These are phyloP conservation scores for Acrocephalus arundinaceus DNA, from an alignment of 2,113 vertebrate genomes.

Conservation along the genomic window DNA sequence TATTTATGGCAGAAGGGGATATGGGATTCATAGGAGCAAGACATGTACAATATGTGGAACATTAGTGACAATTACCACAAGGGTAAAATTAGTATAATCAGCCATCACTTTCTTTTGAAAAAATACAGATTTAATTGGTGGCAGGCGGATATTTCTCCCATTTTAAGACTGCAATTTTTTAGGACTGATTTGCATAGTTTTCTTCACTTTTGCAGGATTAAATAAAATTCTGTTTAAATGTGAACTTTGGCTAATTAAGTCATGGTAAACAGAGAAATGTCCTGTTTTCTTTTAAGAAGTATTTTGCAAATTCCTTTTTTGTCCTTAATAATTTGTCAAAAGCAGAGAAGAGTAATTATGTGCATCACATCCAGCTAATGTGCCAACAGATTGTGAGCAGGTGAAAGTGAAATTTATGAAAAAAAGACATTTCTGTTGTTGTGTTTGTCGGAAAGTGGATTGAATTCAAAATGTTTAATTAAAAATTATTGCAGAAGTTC, in stretches of 20 bases:
- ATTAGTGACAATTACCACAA: slow-evolving; percentile 70
- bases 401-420: not conserved
- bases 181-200: slow-evolving; percentile 28
- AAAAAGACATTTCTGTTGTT: not conserved
- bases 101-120: slow-evolving; percentile 48
- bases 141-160: slow-evolving; percentile 48
- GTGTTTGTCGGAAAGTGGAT: not conserved
- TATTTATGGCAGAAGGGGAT: slow-evolving; percentile 70
- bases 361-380: not conserved
- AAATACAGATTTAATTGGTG: slow-evolving; percentile 55
- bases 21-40: slow-evolving; percentile 64
- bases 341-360: not conserved
- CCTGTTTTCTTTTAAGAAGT: not conserved
- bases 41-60: slow-evolving; percentile 61
- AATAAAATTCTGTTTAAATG: slow-evolving; percentile 41
- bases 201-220: slow-evolving; percentile 13
- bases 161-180: slow-evolving; percentile 13
- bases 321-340: not conserved
- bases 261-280: slow-evolving; percentile 18
- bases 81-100: slow-evolving; percentile 70
- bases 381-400: not conserved
- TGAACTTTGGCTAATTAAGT: slow-evolving; percentile 51
- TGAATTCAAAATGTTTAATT: not conserved
- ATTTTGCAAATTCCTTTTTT: slow-evolving; percentile 10
- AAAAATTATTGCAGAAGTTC: not conserved